Evolutionary conservation across 1,140 invertebrate species (phyloP), one percentile per base, ranked within the genome.

Genomic region (Nomia melanderi): DNA sequence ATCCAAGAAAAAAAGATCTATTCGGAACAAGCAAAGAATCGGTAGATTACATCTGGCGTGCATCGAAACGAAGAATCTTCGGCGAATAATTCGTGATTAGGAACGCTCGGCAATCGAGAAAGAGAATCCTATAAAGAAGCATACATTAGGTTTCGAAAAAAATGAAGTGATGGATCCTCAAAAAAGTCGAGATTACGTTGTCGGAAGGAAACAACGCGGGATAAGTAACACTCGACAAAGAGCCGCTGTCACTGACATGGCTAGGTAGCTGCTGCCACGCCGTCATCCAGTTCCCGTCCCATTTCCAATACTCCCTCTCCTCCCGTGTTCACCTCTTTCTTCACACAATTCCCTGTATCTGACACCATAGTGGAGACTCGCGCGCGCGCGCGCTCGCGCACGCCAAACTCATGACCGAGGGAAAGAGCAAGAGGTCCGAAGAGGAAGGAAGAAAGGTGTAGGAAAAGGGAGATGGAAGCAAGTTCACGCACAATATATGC

Each of bases 211-310:
- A 69, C 44, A 59, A 60, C 50, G 57, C 69, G 53, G n/a, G 17
- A 27, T 17, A 36, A 69, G 50, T 50, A 77, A 72, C 50, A 64
- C 71, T 69, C 59, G 3, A 83, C 81, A 83, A 84, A 88, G 81
- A 84, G 60, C 65, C 67, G 84, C 80, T 83, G 78, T 82, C 83
- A 80, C 62, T 78, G 78, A 81, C 72, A 70, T 72, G 73, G 80
- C 70, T 76, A 79, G 78, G 78, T 84, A 86, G 81, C 87, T 90
- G 88, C 88, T 88, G 63, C 87, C 87, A 89, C 89, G 88, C 69
- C 85, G 83, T 82, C 71, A 85, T 78, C 81, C 79, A 77, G 79
- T 86, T 86, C 80, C 80, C 81, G 78, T 78, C 70, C 78, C 82
- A 84, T 84, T 84, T 84, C 69, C 72, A 70, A 77, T 78, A 62